Evolutionary conservation across 1,140 invertebrate genomes (phyloP), one percentile per base, ranked within the genome.

Genomic region (Zaprionus africanus): DNA sequence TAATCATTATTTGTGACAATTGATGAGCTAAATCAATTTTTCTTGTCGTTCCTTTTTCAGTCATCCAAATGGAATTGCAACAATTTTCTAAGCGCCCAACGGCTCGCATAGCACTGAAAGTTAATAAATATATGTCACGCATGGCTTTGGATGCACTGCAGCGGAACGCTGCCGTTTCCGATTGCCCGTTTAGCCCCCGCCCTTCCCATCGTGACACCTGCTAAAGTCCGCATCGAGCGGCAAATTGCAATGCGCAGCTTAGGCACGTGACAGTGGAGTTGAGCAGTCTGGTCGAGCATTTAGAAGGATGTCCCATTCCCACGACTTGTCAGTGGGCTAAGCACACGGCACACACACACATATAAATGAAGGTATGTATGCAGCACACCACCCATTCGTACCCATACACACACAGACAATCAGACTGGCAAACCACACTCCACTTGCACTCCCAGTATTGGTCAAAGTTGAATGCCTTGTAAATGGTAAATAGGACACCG

Each of bases 1-100:
- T 87, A 87, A 88, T 88, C 84, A 88, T 88, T 88, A 88, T 88
- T 88, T 88, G 84, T 90, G 85, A 84, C 84, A 88, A 88, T 84
- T 81, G 84, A 88, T 78, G 84, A 76, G 72, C 67, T 57, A 65
- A 81, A 79, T 90, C 79, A 82, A 83, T 86, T 87, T 87, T 61
- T 79, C 66, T 86, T 76, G 38, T 49, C 38, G 11, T 38, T 51
- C 51, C 49, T 36, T 62, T 61, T 69, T 26, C n/a, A 28, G n/a
- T 34, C 62, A 11, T 59, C 24, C 54, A 56, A 57, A 64, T 79
- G 66, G 66, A 51, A 77, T 79, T 78, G 75, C 64, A 69, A 74
- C 61, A 77, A 65, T 24, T 67, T 38, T 63, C 73, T 76, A 72
- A 82, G 82, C 60, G 67, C 57, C 57, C 53, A 65, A 53, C 54